Evolutionary conservation across 2,797 vertebrate genomes (phyloP).

Genomic region (Sternarchorhynchus goeldii): DNA sequence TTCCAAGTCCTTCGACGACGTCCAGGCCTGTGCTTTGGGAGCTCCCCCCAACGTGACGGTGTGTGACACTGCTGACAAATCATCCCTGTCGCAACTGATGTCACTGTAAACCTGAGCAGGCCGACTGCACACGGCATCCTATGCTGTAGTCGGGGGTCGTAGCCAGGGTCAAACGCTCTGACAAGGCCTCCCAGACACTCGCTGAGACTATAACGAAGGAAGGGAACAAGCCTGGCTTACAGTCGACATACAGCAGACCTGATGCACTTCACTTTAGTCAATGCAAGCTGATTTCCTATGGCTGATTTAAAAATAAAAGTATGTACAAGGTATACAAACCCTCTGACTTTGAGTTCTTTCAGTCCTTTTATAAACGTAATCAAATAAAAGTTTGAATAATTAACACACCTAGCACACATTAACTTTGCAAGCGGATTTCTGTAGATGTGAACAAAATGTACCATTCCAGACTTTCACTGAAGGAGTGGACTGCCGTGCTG

Average conservation of each 20-base stretch:
- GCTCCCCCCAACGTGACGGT: constrained; percentile 12
- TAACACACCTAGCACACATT: neutral
- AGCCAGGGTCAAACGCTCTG: constrained; percentile 6
- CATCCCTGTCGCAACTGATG: constrained; percentile 36
- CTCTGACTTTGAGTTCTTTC: neutral
- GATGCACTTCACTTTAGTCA: neutral
- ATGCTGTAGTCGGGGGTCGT: neutral
- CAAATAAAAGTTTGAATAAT: neutral
- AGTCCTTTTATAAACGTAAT: too few species aligned
- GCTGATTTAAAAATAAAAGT: neutral
- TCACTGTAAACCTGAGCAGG: constrained; percentile 47
- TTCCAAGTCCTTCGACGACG: constrained; percentile 10
- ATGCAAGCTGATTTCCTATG: neutral
- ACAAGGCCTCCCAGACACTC: constrained; percentile 7
- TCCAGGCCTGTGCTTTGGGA: neutral
- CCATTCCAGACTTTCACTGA: too few species aligned
- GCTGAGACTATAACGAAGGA: constrained; percentile 2
- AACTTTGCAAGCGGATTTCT: neutral
- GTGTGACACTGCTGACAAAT: constrained; percentile 37
- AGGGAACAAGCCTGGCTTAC: neutral
- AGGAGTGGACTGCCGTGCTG: too few species aligned
- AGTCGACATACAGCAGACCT: neutral
- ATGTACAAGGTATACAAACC: constrained; percentile 5
- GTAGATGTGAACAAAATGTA: neutral
- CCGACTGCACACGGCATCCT: constrained; percentile 15